Conservation (phyloP, 2,797 vertebrate species). For the Hyperoplus lanceolatus region DNA sequence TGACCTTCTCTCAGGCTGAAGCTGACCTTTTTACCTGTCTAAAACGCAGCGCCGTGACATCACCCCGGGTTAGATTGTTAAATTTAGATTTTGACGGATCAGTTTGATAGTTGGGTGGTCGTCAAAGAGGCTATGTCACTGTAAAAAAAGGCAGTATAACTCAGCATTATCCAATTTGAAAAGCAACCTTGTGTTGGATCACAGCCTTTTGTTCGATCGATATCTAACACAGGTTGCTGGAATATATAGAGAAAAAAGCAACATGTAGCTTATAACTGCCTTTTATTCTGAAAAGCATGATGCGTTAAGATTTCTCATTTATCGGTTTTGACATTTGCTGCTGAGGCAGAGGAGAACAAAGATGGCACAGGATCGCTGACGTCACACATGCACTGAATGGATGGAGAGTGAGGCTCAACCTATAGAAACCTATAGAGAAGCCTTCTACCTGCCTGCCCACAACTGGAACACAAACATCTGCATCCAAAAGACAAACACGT, state of each 20-base stretch:
- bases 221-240: neutral
- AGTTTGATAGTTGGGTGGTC: constrained; percentile 1
- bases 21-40: constrained; percentile 81
- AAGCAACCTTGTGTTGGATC: constrained; percentile 7
- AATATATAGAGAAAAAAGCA: neutral
- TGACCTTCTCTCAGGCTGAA: constrained; percentile 81
- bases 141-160: constrained; percentile 25
- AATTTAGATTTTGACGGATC: constrained; percentile 55
- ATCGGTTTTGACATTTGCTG: constrained; percentile 45
- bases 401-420: constrained; percentile 39
- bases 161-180: constrained; percentile 30
- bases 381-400: constrained; percentile 36
- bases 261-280: neutral
- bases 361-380: constrained; percentile 56
- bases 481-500: constrained; percentile 1
- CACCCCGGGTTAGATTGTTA: constrained; percentile 48
- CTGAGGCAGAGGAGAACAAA: constrained; percentile 60
- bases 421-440: constrained; percentile 4
- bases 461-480: constrained; percentile 20
- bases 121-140: constrained; percentile 21
- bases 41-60: constrained; percentile 61
- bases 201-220: constrained; percentile 20
- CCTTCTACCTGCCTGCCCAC: constrained; percentile 14
- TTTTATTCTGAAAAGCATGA: constrained; percentile 16
- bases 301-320: constrained; percentile 2